Conservation (phyloP, 2,888 invertebrate genomes). For the Actias luna region DNA sequence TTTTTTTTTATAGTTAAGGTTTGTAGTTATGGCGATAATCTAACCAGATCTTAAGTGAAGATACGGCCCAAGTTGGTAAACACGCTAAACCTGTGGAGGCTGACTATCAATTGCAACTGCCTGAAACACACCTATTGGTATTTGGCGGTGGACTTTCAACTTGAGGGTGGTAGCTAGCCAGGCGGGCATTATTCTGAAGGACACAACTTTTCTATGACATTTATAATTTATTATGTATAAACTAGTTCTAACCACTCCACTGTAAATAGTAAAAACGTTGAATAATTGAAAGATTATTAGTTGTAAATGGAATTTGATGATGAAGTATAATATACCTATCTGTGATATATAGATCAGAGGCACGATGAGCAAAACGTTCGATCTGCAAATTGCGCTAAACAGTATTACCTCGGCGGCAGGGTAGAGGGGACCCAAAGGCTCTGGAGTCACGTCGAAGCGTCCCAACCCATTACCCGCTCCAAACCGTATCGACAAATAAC, state of each 20-base stretch:
- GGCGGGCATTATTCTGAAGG: too few relatives aligned
- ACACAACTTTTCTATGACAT: too few relatives aligned
- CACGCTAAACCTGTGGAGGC: too few relatives aligned
- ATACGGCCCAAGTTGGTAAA: too few relatives aligned
- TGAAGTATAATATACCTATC: background rate
- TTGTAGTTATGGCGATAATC: too few relatives aligned
- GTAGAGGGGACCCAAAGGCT: conserved; percentile 37
- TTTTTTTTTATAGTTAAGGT: too few relatives aligned
- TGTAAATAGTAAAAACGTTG: background rate
- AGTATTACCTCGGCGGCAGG: conserved; percentile 44
- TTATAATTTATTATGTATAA: too few relatives aligned
- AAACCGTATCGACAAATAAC: conserved; percentile 82
- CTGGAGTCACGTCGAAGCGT: conserved; percentile 73
- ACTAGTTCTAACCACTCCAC: background rate
- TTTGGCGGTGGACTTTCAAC: too few relatives aligned
- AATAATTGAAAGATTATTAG: background rate
- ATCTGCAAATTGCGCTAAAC: conserved; percentile 64
- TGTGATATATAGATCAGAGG: background rate
- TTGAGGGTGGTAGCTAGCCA: too few relatives aligned
- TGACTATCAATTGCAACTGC: too few relatives aligned
- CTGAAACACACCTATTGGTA: too few relatives aligned
- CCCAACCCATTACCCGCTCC: conserved; percentile 78
- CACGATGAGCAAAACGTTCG: conserved; percentile 27
- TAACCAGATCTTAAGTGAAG: too few relatives aligned
- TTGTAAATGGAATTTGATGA: background rate